Percentiles rank a stretch among this genome's conserved stretches.
These are phyloP conservation scores for Siniperca chuatsi DNA, from an alignment of 2,113 vertebrate species.

Conservation along the genomic window DNA sequence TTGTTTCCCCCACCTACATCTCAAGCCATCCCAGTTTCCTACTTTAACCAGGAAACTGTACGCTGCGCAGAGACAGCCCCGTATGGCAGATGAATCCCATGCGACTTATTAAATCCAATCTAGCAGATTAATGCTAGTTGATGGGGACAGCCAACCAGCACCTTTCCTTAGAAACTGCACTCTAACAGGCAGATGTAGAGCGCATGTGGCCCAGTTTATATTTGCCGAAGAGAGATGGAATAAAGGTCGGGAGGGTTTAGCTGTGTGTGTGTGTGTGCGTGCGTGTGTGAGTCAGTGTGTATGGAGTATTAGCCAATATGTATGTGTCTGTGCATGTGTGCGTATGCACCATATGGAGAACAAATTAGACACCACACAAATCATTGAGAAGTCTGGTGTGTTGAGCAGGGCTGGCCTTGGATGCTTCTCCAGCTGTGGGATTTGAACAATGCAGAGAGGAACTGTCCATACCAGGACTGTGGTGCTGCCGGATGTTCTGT, in stretches of 20 bases:
- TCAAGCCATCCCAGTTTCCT: slow-evolving; percentile 58
- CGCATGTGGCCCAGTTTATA: slow-evolving; percentile 31
- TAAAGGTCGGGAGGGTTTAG: slow-evolving; percentile 42
- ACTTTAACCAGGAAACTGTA: slow-evolving; percentile 26
- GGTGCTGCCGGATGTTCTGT: slow-evolving; percentile 39
- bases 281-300: slow-evolving; percentile 2
- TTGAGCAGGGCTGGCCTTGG: slow-evolving; percentile 69
- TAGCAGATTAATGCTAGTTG: slow-evolving; percentile 42
- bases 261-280: slow-evolving; percentile 4
- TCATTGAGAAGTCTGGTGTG: slow-evolving; percentile 68
- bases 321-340: slow-evolving; percentile 25
- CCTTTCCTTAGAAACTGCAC: slow-evolving; percentile 24
- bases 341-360: slow-evolving; percentile 78
- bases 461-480: slow-evolving; percentile 55
- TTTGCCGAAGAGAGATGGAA: slow-evolving; percentile 43
- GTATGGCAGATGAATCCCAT: slow-evolving; percentile 48
- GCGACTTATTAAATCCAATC: slow-evolving; percentile 60
- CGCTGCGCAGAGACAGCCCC: neutral
- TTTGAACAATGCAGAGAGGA: slow-evolving; percentile 70
- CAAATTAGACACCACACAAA: slow-evolving; percentile 79
- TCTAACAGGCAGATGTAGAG: slow-evolving; percentile 29
- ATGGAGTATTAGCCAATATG: slow-evolving; percentile 30
- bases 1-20: slow-evolving; percentile 75
- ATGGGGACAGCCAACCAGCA: slow-evolving; percentile 33
- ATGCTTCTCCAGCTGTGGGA: slow-evolving; percentile 68